Base-by-base conservation (phyloP, 2,113 vertebrate species). In the Gadus macrocephalus region DNA sequence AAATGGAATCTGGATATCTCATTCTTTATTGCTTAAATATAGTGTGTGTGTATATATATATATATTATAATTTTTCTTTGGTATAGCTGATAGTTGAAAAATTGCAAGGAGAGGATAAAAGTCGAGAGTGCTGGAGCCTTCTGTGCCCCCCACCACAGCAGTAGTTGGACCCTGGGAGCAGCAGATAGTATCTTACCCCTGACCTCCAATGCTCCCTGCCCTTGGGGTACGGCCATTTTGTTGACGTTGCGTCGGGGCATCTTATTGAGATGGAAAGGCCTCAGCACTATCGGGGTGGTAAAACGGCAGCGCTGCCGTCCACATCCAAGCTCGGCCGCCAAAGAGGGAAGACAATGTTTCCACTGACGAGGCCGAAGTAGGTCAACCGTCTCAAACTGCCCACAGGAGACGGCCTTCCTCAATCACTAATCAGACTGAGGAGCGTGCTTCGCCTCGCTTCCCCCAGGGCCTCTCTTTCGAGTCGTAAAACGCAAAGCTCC, bases 381-480 rank as follows among this genome's bases (percentile, higher is more conserved):
- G 82, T 86, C 86, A 86, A 71, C 65, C 31, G 58, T 76, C 71
- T 72, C 61, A 76, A 49, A 72, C 14, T 28, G 65, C 73, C 69
- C 38, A 42, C 15, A 20, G 74, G 75, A 63, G 38, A 60, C 1
- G 17, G 53, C 74, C 74, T 12, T 73, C 64, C 42, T 69, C 63
- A 68, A 79, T 78, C 25, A 64, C 74, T 73, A 78, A 88, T 87
- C 80, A 76, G 68, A 49, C 77, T 67, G 74, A 70, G 75, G 72
- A 72, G 81, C 65, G 70, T 61, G 64, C 76, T 85, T 20, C 20
- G 20, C 68, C 74, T 75, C 42, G 42, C 81, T 78, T 73, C 42
- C 86, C 68, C 31, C 27, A 53, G 80, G 80, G 42, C 62, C 53
- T 38, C 65, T 22, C 67, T 67, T 67, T 75, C n/a, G 73, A 72